Percentiles rank a stretch among this genome's conserved stretches.
phyloP scores from a whole-genome alignment of 2,888 invertebrate species.

The Taphrorychus bicolor region DNA sequence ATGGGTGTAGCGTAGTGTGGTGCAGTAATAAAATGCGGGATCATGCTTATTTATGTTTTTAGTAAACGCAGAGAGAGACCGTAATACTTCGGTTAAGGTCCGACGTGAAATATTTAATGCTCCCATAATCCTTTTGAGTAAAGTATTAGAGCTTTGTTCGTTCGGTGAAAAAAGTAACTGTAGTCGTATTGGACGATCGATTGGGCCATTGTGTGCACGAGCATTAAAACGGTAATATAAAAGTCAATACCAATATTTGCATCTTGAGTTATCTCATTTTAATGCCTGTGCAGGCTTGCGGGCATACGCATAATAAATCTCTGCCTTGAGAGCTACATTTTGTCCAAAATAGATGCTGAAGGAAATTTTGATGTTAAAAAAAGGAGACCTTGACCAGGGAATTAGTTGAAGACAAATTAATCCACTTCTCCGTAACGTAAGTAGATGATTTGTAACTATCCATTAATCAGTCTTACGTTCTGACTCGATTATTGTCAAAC shows the following conservation, averaged over 20 bases:
- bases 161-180: conserved; percentile 31
- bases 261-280: not conserved
- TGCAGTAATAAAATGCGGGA: conserved; percentile 40
- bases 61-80: conserved; percentile 31
- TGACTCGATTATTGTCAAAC: not conserved
- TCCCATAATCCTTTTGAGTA: conserved; percentile 36
- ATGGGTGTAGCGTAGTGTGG: conserved; percentile 26
- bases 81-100: conserved; percentile 36
- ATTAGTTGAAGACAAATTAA: not conserved
- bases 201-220: conserved; percentile 17
- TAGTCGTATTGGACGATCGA: conserved; percentile 12
- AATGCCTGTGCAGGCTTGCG: not conserved
- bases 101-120: conserved; percentile 36
- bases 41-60: conserved; percentile 40
- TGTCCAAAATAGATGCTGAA: not conserved
- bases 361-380: not conserved
- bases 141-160: conserved; percentile 34
- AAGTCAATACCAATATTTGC: not conserved
- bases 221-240: not conserved
- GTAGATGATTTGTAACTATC: not conserved
- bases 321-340: not conserved
- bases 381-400: not conserved
- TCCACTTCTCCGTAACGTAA: not conserved
- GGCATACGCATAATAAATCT: not conserved
- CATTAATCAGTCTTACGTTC: not conserved